Conservation (phyloP, 2,113 vertebrate species). For the Noturus placidus region DNA sequence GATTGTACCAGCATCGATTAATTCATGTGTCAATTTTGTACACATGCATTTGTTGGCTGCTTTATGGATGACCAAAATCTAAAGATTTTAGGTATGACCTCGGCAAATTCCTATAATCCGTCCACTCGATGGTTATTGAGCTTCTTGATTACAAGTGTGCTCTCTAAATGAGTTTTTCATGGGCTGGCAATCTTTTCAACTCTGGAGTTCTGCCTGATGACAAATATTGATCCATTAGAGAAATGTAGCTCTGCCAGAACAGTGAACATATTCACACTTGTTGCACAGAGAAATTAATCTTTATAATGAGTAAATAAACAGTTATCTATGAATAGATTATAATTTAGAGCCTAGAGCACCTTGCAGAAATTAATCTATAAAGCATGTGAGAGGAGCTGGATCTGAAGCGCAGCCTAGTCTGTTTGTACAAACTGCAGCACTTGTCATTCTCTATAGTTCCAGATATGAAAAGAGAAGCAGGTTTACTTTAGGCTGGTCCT, state of each 20-base stretch:
- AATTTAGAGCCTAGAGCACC: slow-evolving; percentile 3
- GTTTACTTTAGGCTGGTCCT: slow-evolving; percentile 32
- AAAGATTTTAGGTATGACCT: slow-evolving; percentile 24
- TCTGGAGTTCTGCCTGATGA: slow-evolving; percentile 27
- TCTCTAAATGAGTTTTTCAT: slow-evolving; percentile 43
- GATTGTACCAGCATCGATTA: neutral
- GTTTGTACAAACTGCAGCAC: slow-evolving; percentile 14
- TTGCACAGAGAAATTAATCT: slow-evolving; percentile 34
- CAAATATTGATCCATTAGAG: slow-evolving; percentile 51
- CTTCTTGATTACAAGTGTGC: slow-evolving; percentile 23
- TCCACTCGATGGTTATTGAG: slow-evolving; percentile 18
- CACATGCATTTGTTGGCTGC: neutral
- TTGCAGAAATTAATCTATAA: neutral
- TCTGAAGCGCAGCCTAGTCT: neutral
- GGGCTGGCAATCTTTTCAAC: slow-evolving; percentile 36
- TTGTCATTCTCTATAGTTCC: slow-evolving; percentile 20
- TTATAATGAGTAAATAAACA: slow-evolving; percentile 43
- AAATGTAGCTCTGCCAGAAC: slow-evolving; percentile 40
- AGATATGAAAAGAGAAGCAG: slow-evolving; percentile 17
- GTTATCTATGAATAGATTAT: slow-evolving; percentile 20
- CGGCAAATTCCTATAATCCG: slow-evolving; percentile 12
- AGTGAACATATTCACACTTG: slow-evolving; percentile 42
- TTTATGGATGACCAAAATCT: neutral
- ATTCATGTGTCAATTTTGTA: neutral
- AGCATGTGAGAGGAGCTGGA: neutral